A percentile compares a stretch with the other conserved stretches of the same genome.
phyloP scores from a whole-genome alignment of 2,888 invertebrate species.

The Parasteatoda lunata region DNA sequence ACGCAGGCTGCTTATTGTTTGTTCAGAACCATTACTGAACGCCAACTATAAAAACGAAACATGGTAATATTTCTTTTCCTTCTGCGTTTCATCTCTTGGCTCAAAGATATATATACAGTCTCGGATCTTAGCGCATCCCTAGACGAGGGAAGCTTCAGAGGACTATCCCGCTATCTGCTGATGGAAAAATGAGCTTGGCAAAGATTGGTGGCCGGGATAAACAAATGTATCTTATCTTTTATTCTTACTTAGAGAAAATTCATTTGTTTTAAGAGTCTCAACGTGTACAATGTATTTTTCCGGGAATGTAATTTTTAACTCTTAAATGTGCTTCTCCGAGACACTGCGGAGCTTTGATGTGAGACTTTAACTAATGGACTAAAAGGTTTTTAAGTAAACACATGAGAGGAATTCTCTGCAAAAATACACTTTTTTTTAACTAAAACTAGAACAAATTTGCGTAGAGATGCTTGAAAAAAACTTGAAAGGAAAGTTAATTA shows the following conservation, averaged over 20 bases:
- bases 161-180: not conserved
- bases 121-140: constrained; percentile 11
- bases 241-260: not conserved
- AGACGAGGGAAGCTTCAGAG: constrained; percentile 2
- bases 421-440: too few relatives aligned
- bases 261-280: not conserved
- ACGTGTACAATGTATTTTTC: not conserved
- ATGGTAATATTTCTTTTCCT: constrained; percentile 21
- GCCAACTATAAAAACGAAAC: constrained; percentile 50
- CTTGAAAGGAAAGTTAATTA: too few relatives aligned
- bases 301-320: not conserved
- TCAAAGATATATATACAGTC: constrained; percentile 31
- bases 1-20: constrained; percentile 56
- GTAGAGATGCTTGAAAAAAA: too few relatives aligned
- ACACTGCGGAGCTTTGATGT: not conserved
- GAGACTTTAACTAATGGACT: too few relatives aligned
- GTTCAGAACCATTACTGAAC: constrained; percentile 25
- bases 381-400: too few relatives aligned
- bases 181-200: not conserved
- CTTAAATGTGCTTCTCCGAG: not conserved
- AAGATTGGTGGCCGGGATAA: not conserved
- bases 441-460: too few relatives aligned
- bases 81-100: constrained; percentile 10
- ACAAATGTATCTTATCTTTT: constrained; percentile 9
- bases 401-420: too few relatives aligned